Evolutionary conservation across 1,140 invertebrate species (phyloP).

Genomic region (Spodoptera frugiperda): DNA sequence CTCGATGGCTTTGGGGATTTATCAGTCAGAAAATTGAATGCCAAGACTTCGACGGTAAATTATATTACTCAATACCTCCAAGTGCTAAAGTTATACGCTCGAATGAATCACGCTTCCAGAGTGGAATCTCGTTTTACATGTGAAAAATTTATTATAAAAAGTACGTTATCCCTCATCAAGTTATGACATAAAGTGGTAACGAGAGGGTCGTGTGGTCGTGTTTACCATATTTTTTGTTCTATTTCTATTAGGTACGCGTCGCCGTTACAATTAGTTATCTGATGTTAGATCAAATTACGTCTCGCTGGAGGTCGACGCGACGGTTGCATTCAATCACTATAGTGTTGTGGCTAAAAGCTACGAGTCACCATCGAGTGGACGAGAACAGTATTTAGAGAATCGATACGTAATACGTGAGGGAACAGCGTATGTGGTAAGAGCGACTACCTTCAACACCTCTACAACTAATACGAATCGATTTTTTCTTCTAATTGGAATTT

Average conservation of each 20-base stretch:
- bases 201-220: constrained; percentile 49
- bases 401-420: constrained; percentile 42
- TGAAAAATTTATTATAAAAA: constrained; percentile 37
- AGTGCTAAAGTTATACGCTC: constrained; percentile 54
- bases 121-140: constrained; percentile 39
- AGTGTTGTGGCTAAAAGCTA: constrained; percentile 58
- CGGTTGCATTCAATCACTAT: constrained; percentile 74
- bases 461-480: constrained; percentile 38
- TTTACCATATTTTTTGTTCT: constrained; percentile 63
- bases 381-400: constrained; percentile 44
- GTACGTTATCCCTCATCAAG: constrained; percentile 32
- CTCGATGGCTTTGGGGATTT: constrained; percentile 59
- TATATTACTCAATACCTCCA: constrained; percentile 58
- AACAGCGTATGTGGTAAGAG: constrained; percentile 24
- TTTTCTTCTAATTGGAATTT: constrained; percentile 31
- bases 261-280: constrained; percentile 76
- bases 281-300: constrained; percentile 74
- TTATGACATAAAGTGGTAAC: constrained; percentile 39
- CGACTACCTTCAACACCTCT: constrained; percentile 20
- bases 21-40: constrained; percentile 76
- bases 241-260: constrained; percentile 57
- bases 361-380: constrained; percentile 58
- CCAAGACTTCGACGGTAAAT: constrained; percentile 69
- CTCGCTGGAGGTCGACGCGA: constrained; percentile 49
- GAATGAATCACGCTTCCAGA: constrained; percentile 49